Base-by-base conservation (phyloP, 2,888 invertebrate species). In the Heteromyza rotundicornis region DNA sequence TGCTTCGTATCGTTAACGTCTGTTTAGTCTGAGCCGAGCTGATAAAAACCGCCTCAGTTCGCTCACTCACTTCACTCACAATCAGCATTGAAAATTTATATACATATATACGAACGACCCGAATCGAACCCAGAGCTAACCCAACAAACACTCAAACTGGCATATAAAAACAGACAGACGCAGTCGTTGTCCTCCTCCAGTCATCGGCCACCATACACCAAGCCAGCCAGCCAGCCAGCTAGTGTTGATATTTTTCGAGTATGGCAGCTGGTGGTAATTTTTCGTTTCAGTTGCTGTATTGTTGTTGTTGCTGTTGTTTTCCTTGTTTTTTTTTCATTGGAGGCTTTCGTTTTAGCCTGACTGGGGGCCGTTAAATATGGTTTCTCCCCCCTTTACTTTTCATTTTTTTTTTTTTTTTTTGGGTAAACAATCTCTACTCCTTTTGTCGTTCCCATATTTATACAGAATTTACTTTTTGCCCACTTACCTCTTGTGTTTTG, bases 271-370 rank as follows among this genome's bases (percentile, higher is more conserved):
- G 12, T 40, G 40, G 40, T n/a, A 40, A 7, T 40, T n/a, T 40
- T 40, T n/a, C n/a, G n/a, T n/a, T n/a, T n/a, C n/a, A n/a, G n/a
- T n/a, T n/a, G n/a, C n/a, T n/a, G n/a, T n/a, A n/a, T n/a, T n/a
- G 3, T 40, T 40, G n/a, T 40, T 40, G 3, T 40, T n/a, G 40
- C 40, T 40, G 40, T 40, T 7, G 16, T n/a, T 14, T 40, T 40
- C n/a, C n/a, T n/a, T n/a, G n/a, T 40, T 40, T 40, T 40, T 8
- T 40, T 40, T 40, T n/a, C n/a, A n/a, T 40, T 40, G 40, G 40
- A 14, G 32, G 40, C 40, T 14, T 40, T 14, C 12, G 10, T n/a
- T n/a, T n/a, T n/a, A n/a, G n/a, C n/a, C n/a, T n/a, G n/a, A n/a
- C 40, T 40, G 10, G 40, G 40, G 40, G 40, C n/a, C 40, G 7